Percentiles rank a stretch among this genome's conserved stretches.
These are phyloP conservation scores for Mantis religiosa DNA, from an alignment of 2,888 invertebrate genomes.

Conservation along the genomic window DNA sequence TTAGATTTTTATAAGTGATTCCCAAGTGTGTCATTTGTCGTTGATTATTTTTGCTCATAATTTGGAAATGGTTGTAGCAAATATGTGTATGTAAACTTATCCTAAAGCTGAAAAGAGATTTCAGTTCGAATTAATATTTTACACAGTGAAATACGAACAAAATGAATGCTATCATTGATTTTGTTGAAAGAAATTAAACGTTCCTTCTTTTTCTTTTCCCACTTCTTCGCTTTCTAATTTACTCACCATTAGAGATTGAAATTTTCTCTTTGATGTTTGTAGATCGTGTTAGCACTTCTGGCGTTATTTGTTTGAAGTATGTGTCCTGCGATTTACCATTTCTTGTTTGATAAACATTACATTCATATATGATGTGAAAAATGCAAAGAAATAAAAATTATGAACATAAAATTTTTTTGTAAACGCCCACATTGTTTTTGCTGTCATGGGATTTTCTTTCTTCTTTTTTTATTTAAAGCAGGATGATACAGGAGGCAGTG, in stretches of 20 bases:
- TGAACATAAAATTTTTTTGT: no score
- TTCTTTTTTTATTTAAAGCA: neutral
- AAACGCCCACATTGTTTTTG: neutral
- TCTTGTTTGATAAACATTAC: neutral
- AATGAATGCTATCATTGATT: neutral
- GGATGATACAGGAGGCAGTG: neutral
- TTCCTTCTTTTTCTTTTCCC: no score
- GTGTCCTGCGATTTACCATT: neutral
- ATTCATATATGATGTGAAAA: neutral
- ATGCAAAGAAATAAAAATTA: no score
- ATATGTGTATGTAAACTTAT: no score
- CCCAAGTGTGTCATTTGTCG: no score
- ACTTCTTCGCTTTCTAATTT: neutral
- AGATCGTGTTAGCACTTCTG: neutral
- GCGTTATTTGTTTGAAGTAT: neutral
- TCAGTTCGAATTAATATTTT: no score
- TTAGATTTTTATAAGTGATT: no score
- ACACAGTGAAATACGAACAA: neutral
- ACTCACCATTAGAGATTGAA: neutral
- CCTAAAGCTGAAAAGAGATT: no score
- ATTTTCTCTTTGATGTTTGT: neutral
- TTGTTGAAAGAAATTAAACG: no score
- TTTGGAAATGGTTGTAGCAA: no score
- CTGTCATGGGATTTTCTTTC: neutral
- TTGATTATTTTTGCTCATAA: no score